Conservation (phyloP, 1,140 invertebrate species). For the Aleiodes sp. region DNA sequence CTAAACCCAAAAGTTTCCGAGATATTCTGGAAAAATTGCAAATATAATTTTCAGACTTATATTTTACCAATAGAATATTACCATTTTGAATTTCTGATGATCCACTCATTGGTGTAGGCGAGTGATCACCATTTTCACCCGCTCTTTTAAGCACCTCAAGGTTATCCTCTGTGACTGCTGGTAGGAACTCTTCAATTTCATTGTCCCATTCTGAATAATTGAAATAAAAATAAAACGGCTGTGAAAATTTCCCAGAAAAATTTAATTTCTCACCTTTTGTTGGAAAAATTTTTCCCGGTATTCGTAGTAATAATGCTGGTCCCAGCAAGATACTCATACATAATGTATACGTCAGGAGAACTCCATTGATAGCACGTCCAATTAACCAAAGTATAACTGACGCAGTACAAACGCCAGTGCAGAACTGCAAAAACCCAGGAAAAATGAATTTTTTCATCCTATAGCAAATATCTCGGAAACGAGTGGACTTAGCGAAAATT, state of each 20-base stretch:
- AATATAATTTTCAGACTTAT: neutral
- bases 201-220: slow-evolving; percentile 56
- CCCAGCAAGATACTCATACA: slow-evolving; percentile 56
- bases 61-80: slow-evolving; percentile 33
- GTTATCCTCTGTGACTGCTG: slow-evolving; percentile 60
- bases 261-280: slow-evolving; percentile 42
- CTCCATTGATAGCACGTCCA: slow-evolving; percentile 48
- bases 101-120: slow-evolving; percentile 53
- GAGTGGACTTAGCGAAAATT: too few relatives aligned
- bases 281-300: slow-evolving; percentile 45
- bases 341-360: slow-evolving; percentile 51
- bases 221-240: neutral
- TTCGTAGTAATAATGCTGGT: slow-evolving; percentile 48
- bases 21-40: too few relatives aligned
- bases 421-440: slow-evolving; percentile 58
- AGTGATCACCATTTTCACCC: slow-evolving; percentile 59
- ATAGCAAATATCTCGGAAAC: too few relatives aligned
- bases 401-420: slow-evolving; percentile 46
- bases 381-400: slow-evolving; percentile 55
- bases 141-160: slow-evolving; percentile 59
- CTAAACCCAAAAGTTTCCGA: too few relatives aligned
- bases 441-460: too few relatives aligned
- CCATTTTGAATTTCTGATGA: slow-evolving; percentile 50
- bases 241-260: slow-evolving; percentile 2
- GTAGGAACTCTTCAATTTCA: slow-evolving; percentile 64